phyloP scores from a whole-genome alignment of 2,797 vertebrate species.

The Eidolon dupreanum region DNA sequence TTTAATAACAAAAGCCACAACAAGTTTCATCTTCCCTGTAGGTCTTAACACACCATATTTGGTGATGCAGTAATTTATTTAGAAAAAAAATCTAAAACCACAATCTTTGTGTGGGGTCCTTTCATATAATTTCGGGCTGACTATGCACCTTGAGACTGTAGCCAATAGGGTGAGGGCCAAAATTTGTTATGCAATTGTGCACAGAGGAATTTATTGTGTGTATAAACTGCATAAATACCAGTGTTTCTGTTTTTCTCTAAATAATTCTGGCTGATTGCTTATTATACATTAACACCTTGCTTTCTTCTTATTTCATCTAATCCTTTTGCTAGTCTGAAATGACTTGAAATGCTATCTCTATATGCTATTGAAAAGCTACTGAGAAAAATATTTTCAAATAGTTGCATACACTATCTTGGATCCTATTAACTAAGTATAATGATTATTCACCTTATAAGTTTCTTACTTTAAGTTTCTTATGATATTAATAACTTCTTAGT shows the following conservation, averaged over 20 bases:
- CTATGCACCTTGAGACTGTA: neutral
- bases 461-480: neutral
- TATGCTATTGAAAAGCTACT: neutral
- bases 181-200: neutral
- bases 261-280: neutral
- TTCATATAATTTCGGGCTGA: constrained; percentile 17
- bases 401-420: neutral
- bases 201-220: neutral
- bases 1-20: neutral
- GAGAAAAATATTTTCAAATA: constrained; percentile 34
- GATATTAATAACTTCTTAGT: neutral
- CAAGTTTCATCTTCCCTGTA: neutral
- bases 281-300: neutral
- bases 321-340: constrained; percentile 16
- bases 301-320: neutral
- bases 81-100: constrained; percentile 24
- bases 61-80: neutral
- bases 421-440: neutral
- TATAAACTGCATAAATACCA: neutral
- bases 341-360: neutral
- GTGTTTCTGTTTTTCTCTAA: constrained; percentile 4
- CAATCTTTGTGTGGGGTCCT: constrained; percentile 22
- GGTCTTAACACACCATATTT: neutral
- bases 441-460: neutral
- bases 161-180: neutral